Evolutionary conservation across 2,113 vertebrate species (phyloP), one percentile per base, ranked within the genome.

Genomic region (Chloropsis hardwickii): DNA sequence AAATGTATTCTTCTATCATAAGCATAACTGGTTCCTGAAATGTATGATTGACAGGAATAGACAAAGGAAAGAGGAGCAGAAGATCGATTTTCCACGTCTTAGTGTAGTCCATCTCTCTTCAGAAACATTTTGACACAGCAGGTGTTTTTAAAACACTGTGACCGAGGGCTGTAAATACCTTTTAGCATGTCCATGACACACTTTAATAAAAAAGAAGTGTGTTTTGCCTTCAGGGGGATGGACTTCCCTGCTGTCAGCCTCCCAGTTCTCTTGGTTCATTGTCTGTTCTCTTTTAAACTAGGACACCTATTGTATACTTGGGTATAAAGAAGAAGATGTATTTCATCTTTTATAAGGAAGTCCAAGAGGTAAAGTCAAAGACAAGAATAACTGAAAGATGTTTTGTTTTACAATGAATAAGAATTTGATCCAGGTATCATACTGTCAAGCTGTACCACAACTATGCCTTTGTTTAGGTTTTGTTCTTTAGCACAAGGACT

Each of bases 271-370:
- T 93, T 78, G 77, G 71, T 94, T 94, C 88, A 81, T 91, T 92
- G 94, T 95, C 87, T 94, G 94, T 83, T 95, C 79, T 81, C 81
- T 94, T 96, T 95, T 91, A 94, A 95, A 97, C 81, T 85, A 97
- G 96, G 94, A 90, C 93, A 91, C 58, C 51, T 92, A 95, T 95
- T 95, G 78, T 86, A 90, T 71, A 64, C 40, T 69, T 77, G 78
- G 10, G 45, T 94, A 91, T 88, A 96, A 94, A 96, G 82, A 87
- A 20, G 51, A 78, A 51, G 56, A 73, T 81, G 45, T 62, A n/a
- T 93, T 97, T 96, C 47, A 92, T 96, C 89, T 96, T 92, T 94
- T 95, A 87, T 92, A 83, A 92, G 73, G 58, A 91, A 96, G 88
- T 94, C 93, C 96, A 94, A 94, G 86, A 92, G 67, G 85, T 77